A percentile compares a stretch with the other conserved stretches of the same genome.
phyloP scores from a whole-genome alignment of 2,797 vertebrate genomes.

The Sphenodon punctatus region DNA sequence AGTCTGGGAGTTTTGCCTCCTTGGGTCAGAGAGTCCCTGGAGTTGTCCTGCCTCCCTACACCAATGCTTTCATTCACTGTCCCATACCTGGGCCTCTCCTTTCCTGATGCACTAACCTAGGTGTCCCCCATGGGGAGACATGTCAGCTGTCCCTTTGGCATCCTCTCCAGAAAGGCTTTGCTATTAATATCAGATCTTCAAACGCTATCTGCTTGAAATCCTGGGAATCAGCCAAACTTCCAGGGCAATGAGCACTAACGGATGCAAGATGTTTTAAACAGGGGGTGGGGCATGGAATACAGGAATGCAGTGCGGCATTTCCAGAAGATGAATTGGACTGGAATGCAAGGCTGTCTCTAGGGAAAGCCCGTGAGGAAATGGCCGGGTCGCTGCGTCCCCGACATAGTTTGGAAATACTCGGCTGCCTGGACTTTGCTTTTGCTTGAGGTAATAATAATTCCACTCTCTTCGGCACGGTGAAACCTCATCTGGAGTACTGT shows the following conservation, averaged over 20 bases:
- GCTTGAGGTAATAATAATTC: no score
- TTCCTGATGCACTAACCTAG: neutral
- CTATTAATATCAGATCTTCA: neutral
- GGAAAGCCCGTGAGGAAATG: neutral
- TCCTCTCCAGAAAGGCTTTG: neutral
- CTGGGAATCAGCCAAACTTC: neutral
- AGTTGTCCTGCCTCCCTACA: no score
- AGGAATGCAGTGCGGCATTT: neutral
- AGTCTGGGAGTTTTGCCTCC: no score
- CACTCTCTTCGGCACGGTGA: neutral
- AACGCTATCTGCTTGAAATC: neutral
- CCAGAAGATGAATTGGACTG: neutral
- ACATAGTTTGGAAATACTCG: neutral
- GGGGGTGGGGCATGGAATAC: neutral
- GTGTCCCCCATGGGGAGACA: neutral
- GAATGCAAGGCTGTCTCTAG: neutral
- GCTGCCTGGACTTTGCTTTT: neutral
- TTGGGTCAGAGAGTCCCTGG: no score
- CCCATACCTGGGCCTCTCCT: neutral
- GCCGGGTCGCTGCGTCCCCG: neutral
- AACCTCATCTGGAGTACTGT: no score
- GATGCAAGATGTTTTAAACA: neutral
- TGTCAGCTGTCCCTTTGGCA: neutral
- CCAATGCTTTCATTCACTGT: no score
- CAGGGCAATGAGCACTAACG: neutral